phyloP scores from a whole-genome alignment of 2,888 invertebrate genomes.

The Troides helena region DNA sequence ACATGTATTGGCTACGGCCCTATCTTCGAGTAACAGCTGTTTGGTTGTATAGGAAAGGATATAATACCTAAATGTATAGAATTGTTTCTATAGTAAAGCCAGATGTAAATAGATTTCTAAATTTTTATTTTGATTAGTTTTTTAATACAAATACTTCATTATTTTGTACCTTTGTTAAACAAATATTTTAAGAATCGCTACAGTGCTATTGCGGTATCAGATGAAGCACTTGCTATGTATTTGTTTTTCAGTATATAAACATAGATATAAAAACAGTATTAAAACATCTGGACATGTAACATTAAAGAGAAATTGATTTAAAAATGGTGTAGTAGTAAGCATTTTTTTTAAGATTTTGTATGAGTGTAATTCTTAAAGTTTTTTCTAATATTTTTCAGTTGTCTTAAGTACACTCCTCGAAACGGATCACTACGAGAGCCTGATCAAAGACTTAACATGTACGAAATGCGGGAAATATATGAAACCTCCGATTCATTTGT shows the following conservation, averaged over 20 bases:
- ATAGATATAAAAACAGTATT: neutral
- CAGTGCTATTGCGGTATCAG: too few species aligned
- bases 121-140: neutral
- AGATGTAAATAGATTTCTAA: neutral
- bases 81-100: neutral
- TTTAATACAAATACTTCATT: neutral
- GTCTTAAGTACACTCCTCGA: conserved; percentile 67
- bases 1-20: conserved; percentile 13
- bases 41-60: neutral
- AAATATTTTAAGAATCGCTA: too few species aligned
- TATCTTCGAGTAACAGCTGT: conserved; percentile 7
- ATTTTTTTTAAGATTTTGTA: neutral
- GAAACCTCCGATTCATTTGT: conserved; percentile 73
- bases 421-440: conserved; percentile 73
- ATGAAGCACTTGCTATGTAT: too few species aligned
- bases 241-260: too few species aligned
- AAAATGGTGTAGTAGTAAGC: neutral
- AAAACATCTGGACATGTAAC: too few species aligned
- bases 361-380: neutral
- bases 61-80: neutral
- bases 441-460: conserved; percentile 74
- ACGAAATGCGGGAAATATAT: conserved; percentile 72
- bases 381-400: conserved; percentile 46
- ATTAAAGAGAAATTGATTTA: too few species aligned
- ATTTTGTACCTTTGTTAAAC: too few species aligned